Conservation (phyloP, 2,113 vertebrate genomes). For the human (Homo sapiens) region DNA sequence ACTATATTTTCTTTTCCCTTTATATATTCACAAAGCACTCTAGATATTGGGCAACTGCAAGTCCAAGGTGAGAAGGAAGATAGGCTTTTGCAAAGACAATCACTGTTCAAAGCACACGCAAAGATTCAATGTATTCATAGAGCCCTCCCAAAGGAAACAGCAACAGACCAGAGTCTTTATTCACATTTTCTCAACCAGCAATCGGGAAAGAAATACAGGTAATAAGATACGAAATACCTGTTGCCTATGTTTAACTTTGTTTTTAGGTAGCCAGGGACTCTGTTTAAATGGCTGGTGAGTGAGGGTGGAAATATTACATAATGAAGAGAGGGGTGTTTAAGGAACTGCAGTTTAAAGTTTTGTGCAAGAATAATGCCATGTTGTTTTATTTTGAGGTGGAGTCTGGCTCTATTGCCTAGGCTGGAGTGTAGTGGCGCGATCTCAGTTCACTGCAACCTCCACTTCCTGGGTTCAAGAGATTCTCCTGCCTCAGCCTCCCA, state of each 20-base stretch:
- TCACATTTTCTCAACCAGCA: not conserved
- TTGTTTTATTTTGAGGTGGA: not conserved
- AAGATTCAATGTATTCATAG: not conserved
- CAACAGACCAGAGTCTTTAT: not conserved
- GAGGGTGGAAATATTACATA: not conserved
- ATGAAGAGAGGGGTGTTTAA: not conserved
- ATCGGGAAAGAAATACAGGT: not conserved
- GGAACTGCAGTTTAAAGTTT: not conserved
- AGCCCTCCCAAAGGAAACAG: not conserved
- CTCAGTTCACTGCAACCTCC: too few relatives aligned
- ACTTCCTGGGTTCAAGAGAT: too few relatives aligned
- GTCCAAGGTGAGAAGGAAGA: constrained; percentile 45
- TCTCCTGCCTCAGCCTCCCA: too few relatives aligned
- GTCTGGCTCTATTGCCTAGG: too few relatives aligned
- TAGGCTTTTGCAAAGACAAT: not conserved
- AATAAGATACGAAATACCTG: not conserved
- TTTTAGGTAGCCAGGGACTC: not conserved
- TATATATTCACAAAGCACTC: not conserved
- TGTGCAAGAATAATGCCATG: not conserved
- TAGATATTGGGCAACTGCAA: not conserved
- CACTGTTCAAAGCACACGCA: not conserved
- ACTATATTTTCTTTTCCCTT: constrained; percentile 31
- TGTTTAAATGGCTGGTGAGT: not conserved
- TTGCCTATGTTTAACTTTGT: not conserved
- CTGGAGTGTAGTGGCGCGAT: fast-evolving